A percentile compares a stretch with the other conserved stretches of the same genome.
phyloP scores from a whole-genome alignment of 2,888 invertebrate genomes.

The Eurytoma californica region DNA sequence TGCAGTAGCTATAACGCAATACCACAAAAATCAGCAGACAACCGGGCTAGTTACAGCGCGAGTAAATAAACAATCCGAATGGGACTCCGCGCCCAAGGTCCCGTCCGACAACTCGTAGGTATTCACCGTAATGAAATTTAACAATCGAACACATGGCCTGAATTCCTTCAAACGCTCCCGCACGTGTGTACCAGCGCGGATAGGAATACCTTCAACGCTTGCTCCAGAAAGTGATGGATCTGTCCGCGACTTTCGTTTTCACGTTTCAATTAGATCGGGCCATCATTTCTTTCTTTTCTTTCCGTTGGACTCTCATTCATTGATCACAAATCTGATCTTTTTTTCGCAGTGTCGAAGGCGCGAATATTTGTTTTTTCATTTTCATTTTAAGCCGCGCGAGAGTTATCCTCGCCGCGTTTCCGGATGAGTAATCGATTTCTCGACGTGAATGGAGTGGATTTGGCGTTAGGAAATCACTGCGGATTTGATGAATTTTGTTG shows the following conservation, averaged over 20 bases:
- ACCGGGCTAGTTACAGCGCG: no score
- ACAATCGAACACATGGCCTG: constrained; percentile 48
- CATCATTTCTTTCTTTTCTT: constrained; percentile 15
- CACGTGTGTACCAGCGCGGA: not conserved
- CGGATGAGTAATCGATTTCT: constrained; percentile 40
- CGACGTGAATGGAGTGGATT: not conserved
- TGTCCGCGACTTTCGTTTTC: constrained; percentile 48
- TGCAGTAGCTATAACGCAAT: no score
- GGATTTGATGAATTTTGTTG: constrained; percentile 3
- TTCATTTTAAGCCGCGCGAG: not conserved
- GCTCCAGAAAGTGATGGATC: constrained; percentile 51
- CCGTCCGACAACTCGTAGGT: no score
- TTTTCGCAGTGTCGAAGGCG: not conserved
- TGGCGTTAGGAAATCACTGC: not conserved
- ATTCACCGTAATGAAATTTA: constrained; percentile 40
- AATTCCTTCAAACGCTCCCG: constrained; percentile 24
- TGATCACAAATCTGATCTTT: constrained; percentile 30
- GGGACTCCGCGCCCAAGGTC: no score
- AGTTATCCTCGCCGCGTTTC: constrained; percentile 4
- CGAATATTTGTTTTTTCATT: constrained; percentile 36
- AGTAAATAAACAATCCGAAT: not conserved
- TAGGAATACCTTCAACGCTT: constrained; percentile 16
- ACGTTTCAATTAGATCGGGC: constrained; percentile 43
- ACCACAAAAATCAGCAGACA: no score
- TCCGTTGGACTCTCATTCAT: constrained; percentile 11